phyloP scores from a whole-genome alignment of 2,888 invertebrate species.

The Mechanitis messenoides region DNA sequence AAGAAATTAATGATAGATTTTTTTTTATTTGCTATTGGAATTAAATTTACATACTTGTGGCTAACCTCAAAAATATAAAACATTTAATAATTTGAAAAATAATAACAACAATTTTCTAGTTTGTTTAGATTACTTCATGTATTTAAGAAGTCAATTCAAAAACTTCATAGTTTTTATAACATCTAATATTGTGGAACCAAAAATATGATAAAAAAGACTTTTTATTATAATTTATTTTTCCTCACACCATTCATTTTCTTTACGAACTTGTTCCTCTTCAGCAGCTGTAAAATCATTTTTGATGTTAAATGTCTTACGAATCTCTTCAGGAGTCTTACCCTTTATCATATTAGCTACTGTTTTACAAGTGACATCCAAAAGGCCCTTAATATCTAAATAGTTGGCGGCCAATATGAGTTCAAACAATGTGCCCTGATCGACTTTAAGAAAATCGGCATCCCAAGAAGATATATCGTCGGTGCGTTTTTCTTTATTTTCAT shows the following conservation, averaged over 20 bases:
- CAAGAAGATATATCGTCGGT: conserved; percentile 99
- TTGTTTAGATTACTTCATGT: too few species aligned
- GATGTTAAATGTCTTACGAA: conserved; percentile 97
- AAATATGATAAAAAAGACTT: background rate
- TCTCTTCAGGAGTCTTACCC: conserved; percentile 98
- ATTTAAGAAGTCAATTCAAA: too few species aligned
- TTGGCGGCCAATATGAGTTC: conserved; percentile 98
- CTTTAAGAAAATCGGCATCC: conserved; percentile 99
- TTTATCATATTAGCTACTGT: conserved; percentile 99
- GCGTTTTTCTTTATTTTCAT: conserved; percentile 98
- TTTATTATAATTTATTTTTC: conserved; percentile 78
- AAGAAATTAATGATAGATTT: too few species aligned
- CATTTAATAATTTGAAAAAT: too few species aligned
- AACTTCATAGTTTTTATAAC: background rate
- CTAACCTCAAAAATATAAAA: too few species aligned
- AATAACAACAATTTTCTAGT: too few species aligned
- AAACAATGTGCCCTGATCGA: conserved; percentile 97
- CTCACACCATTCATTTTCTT: conserved; percentile 96
- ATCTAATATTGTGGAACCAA: background rate
- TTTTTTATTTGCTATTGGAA: too few species aligned
- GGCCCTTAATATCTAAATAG: conserved; percentile 95
- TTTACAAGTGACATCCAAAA: conserved; percentile 98
- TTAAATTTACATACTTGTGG: too few species aligned
- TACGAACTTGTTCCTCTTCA: conserved; percentile 98
- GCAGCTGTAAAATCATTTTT: conserved; percentile 97